Percentiles rank a stretch among this genome's conserved stretches.
phyloP scores from a whole-genome alignment of 2,797 vertebrate genomes.

The Oceanodroma leucorhoa region DNA sequence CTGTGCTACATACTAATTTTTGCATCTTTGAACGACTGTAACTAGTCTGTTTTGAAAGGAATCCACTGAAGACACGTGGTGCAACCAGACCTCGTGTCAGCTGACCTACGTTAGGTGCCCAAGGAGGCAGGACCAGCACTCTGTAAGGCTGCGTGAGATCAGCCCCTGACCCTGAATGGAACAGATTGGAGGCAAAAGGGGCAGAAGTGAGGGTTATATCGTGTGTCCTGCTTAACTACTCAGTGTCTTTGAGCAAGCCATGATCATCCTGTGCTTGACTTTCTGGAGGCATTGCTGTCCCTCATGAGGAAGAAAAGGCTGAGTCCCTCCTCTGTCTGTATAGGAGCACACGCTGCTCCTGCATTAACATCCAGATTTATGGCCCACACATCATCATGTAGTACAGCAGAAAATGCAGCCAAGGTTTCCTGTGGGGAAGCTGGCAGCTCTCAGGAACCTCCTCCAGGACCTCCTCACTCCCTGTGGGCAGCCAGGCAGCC shows the following conservation, averaged over 20 bases:
- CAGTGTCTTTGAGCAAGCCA: not conserved
- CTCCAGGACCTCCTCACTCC: not conserved
- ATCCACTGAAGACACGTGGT: not conserved
- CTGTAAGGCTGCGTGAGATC: not conserved
- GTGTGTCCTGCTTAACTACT: not conserved
- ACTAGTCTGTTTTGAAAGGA: slow-evolving; percentile 1
- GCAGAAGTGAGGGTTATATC: not conserved
- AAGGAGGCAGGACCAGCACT: not conserved
- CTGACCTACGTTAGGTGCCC: not conserved
- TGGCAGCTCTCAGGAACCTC: not conserved
- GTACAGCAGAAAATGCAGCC: not conserved
- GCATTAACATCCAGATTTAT: not conserved
- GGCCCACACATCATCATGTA: not conserved
- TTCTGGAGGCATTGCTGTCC: not conserved
- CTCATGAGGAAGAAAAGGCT: not conserved
- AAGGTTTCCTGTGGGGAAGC: not conserved
- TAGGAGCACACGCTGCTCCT: not conserved
- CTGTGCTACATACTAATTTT: not conserved
- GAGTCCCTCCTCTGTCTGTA: not conserved
- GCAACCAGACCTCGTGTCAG: not conserved
- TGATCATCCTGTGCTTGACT: not conserved
- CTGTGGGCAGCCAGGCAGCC: not conserved
- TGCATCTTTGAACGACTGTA: not conserved
- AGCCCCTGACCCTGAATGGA: not conserved
- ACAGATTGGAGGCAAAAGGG: not conserved